phyloP scores from a whole-genome alignment of 2,797 vertebrate genomes.

The Triplophysa yarkandensis region DNA sequence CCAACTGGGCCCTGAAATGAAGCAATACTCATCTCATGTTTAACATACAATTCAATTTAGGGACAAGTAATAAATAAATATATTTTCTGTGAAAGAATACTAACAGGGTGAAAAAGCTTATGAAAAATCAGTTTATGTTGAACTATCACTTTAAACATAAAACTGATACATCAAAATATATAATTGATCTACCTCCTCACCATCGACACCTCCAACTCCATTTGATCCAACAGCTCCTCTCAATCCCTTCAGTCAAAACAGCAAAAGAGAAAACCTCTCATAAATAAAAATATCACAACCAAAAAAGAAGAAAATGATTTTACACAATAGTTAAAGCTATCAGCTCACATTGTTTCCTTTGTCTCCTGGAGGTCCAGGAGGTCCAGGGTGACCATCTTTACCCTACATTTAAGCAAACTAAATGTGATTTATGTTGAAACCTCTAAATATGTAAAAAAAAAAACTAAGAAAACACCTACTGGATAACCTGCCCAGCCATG shows the following conservation, averaged over 20 bases:
- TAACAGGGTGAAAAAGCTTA: no score
- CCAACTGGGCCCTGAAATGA: slow-evolving; percentile 70
- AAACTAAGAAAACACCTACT: slow-evolving; percentile 60
- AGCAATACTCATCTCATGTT: slow-evolving; percentile 35
- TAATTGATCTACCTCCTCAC: slow-evolving; percentile 83
- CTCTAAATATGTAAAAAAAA: background rate
- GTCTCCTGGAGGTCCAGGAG: slow-evolving; percentile 61
- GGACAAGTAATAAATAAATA: background rate
- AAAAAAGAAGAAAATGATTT: background rate
- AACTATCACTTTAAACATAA: background rate
- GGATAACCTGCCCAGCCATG: slow-evolving; percentile 70
- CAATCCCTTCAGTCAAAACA: slow-evolving; percentile 66
- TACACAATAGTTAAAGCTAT: slow-evolving; percentile 3
- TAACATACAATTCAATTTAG: background rate
- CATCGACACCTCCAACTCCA: slow-evolving; percentile 78
- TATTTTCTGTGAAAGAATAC: background rate
- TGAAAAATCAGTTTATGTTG: no score
- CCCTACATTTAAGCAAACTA: slow-evolving; percentile 64
- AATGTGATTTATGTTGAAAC: background rate
- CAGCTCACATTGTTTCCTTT: slow-evolving; percentile 72
- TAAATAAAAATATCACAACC: background rate
- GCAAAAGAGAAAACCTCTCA: background rate
- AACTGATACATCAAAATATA: slow-evolving; percentile 55
- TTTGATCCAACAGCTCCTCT: slow-evolving; percentile 65
- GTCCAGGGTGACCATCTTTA: slow-evolving; percentile 72